Base-by-base conservation (phyloP, 2,113 vertebrate genomes). In the Percopsis transmontana region DNA sequence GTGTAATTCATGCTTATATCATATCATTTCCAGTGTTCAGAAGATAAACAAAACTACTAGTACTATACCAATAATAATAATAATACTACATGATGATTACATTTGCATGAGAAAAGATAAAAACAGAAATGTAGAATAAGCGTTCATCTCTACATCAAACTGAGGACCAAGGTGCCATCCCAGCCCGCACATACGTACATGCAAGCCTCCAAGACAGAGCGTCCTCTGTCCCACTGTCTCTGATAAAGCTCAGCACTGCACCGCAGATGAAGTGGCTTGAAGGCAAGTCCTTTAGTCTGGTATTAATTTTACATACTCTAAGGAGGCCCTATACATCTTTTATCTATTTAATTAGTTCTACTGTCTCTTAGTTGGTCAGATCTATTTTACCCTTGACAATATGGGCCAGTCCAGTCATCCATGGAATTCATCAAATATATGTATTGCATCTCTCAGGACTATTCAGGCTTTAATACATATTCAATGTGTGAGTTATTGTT, bases 301-400 rank as follows among this genome's bases (percentile, higher is more conserved):
- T 84, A 86, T 90, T 87, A 85, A 87, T 90, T 81, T 88, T 76
- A 85, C 80, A 88, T 73, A 80, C 52, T 80, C 79, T 50, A 64
- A 80, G 66, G 70, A 82, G 77, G 58, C 64, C 72, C 62, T 83
- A 87, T 85, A 86, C 85, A 87, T 88, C 70, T 90, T 84, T 88
- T 76, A 85, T 84, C 82, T 59, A 61, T 89, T 88, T 88, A 83
- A 89, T 89, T 87, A 90, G 82, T 81, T 84, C 65, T 77, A 61
- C 79, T 83, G 83, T 85, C 80, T 87, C 70, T 61, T 63, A 79
- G 68, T 77, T 79, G 76, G 74, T 84, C 72, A 62, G 62, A 82
- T 88, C 71, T 83, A 83, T 87, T 88, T 83, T 62, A 58, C 74
- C 62, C 57, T 45, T 20, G 41, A 66, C 40, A 38, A 62, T 70